phyloP scores from a whole-genome alignment of 2,888 invertebrate species.

The Ecliptopera silaceata region DNA sequence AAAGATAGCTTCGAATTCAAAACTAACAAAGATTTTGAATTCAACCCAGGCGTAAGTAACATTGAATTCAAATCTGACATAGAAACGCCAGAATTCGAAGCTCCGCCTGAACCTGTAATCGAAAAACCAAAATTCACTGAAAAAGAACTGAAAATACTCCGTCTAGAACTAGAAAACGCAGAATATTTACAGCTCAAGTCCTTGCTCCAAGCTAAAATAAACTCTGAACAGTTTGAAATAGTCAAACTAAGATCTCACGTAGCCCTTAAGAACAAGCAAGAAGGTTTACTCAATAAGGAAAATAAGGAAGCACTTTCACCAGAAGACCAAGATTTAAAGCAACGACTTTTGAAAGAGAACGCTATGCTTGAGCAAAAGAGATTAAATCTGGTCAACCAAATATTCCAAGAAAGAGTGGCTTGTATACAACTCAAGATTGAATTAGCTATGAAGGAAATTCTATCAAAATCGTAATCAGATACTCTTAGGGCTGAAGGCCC shows the following conservation, averaged over 20 bases:
- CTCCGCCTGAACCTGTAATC: conserved; percentile 46
- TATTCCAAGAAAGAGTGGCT: conserved; percentile 88
- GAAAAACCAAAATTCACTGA: conserved; percentile 82
- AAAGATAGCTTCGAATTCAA: conserved; percentile 25
- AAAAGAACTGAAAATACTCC: conserved; percentile 80
- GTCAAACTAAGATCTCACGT: conserved; percentile 84
- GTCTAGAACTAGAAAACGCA: conserved; percentile 86
- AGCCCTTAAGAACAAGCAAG: conserved; percentile 76
- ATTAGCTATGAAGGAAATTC: conserved; percentile 83
- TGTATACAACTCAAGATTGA: conserved; percentile 89
- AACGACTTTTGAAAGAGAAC: conserved; percentile 84
- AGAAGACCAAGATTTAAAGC: conserved; percentile 70
- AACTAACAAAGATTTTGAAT: conserved; percentile 41
- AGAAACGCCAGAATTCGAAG: conserved; percentile 45
- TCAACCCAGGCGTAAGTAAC: conserved; percentile 46
- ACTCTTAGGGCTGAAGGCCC: not conserved
- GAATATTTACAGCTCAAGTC: conserved; percentile 87
- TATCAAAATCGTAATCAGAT: conserved; percentile 63
- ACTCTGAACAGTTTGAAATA: conserved; percentile 89
- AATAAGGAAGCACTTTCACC: conserved; percentile 61
- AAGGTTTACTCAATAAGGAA: conserved; percentile 61
- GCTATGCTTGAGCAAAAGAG: conserved; percentile 87
- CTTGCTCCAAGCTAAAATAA: conserved; percentile 86
- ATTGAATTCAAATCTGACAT: conserved; percentile 54
- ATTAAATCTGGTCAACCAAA: conserved; percentile 85